Percentiles rank a stretch among this genome's conserved stretches.
Evolutionary conservation across 2,888 invertebrate genomes (phyloP).

Genomic region (Cinara cedri): DNA sequence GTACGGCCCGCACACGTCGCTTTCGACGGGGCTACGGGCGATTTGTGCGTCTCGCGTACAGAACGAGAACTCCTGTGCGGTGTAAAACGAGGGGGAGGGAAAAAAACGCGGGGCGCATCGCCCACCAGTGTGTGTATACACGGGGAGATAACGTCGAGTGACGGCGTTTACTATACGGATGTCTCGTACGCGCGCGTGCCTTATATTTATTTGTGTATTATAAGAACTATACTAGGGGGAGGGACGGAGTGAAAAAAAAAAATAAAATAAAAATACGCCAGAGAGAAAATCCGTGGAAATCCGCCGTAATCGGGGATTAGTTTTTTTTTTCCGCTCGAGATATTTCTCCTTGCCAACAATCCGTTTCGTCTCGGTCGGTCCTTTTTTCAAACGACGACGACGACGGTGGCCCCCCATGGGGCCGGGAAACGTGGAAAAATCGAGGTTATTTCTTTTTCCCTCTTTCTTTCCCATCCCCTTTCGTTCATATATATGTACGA

Average conservation of each 20-base stretch:
- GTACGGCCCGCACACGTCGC: no score
- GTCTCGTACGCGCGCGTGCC: conserved; percentile 19
- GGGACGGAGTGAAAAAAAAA: neutral
- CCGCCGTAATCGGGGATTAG: conserved; percentile 54
- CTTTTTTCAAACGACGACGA: conserved; percentile 29
- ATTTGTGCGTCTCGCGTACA: no score
- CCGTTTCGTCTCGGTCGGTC: conserved; percentile 53
- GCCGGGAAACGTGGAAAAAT: conserved; percentile 49
- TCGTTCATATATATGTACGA: neutral
- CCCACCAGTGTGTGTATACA: no score
- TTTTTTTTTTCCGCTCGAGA: conserved; percentile 50
- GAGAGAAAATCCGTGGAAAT: conserved; percentile 56
- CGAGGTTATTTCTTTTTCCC: conserved; percentile 54
- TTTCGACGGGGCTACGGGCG: no score
- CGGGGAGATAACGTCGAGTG: no score
- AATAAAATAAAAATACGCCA: neutral
- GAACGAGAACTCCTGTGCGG: no score
- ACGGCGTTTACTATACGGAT: neutral
- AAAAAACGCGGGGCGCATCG: no score
- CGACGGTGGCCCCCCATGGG: conserved; percentile 31
- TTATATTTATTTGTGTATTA: conserved; percentile 32
- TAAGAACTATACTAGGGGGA: conserved; percentile 28
- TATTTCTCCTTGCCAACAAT: conserved; percentile 54
- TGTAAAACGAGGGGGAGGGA: no score
- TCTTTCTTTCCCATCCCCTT: neutral